Evolutionary conservation across 2,797 vertebrate genomes (phyloP).

Genomic region (Pseudochaenichthys georgianus): DNA sequence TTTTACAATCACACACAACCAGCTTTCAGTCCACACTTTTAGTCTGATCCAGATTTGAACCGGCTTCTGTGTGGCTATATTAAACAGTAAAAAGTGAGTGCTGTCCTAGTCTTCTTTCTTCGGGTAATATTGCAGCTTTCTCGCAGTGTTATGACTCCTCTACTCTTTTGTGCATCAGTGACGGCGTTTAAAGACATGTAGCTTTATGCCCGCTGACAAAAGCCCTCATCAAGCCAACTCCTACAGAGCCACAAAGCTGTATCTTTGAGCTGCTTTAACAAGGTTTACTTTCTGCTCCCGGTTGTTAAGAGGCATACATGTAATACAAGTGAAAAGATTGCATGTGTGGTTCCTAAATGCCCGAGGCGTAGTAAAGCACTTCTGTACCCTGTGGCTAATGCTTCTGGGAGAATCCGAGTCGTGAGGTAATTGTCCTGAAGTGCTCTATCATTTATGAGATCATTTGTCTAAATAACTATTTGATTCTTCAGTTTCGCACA

Average conservation of each 20-base stretch:
- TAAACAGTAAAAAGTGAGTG: too few relatives aligned
- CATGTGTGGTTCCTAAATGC: neutral
- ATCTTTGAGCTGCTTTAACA: neutral
- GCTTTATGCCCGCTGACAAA: neutral
- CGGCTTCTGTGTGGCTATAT: too few relatives aligned
- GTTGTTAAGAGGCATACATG: neutral
- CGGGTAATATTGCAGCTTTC: too few relatives aligned
- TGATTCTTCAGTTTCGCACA: constrained; percentile 2
- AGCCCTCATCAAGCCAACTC: neutral
- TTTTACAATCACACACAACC: too few relatives aligned
- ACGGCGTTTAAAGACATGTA: neutral
- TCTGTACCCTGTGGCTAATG: constrained; percentile 8
- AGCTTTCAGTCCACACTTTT: too few relatives aligned
- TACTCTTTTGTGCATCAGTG: neutral
- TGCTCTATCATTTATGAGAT: neutral
- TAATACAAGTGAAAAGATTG: neutral
- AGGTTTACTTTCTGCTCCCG: neutral
- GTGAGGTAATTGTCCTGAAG: too few relatives aligned
- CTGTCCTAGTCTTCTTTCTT: too few relatives aligned
- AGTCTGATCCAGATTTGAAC: too few relatives aligned
- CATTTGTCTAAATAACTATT: constrained; percentile 2
- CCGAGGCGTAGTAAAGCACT: neutral
- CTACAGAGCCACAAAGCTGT: neutral
- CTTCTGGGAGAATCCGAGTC: neutral
- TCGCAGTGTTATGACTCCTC: neutral